Base-by-base conservation (phyloP, 2,888 invertebrate species). In the Pyralis farinalis region DNA sequence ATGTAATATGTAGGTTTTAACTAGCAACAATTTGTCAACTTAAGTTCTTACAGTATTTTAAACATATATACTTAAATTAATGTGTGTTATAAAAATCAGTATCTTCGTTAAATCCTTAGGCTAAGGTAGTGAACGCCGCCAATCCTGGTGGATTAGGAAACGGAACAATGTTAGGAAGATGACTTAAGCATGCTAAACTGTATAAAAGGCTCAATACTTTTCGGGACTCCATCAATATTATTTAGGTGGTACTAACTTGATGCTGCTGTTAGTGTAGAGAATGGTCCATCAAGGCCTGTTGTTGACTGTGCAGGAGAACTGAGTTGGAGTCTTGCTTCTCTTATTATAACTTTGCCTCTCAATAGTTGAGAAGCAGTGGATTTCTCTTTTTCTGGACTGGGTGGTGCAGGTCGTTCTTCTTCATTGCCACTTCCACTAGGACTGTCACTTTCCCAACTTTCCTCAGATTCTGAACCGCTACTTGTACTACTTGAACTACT, bases 321-420 rank as follows among this genome's bases (percentile, higher is more conserved):
- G 43, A 93, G 71, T 56, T 93, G 93, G 43, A 94, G 75, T 54
- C 93, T 89, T 7, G 93, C 93, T 71, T 94, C 93, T 46, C 94
- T 87, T 37, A 94, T 89, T 42, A 94, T 93, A 12, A 94, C 92
- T 71, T 93, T 93, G 7, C 93, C 92, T 56, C 92, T 90, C 20
- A 90, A 76, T 31, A 91, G 65, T 51, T 91, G 91, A 30, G 88
- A 88, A 43, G 84, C 71, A 43, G 75, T 66, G 10, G 79, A 59
- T 45, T 87, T 87, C 34, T 87, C 88, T 54, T 83, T 83, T 48
- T 86, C 87, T 35, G 85, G 85, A 52, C 83, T 89, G 32, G 85
- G 78, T 43, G 88, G 82, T 11, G 67, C 57, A 39, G 73, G 71
- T 35, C 65, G 78, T 27, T 85, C 84, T 45, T 72, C 78, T 33